Conservation (phyloP, 2,888 invertebrate genomes). For the Eledona agricola region DNA sequence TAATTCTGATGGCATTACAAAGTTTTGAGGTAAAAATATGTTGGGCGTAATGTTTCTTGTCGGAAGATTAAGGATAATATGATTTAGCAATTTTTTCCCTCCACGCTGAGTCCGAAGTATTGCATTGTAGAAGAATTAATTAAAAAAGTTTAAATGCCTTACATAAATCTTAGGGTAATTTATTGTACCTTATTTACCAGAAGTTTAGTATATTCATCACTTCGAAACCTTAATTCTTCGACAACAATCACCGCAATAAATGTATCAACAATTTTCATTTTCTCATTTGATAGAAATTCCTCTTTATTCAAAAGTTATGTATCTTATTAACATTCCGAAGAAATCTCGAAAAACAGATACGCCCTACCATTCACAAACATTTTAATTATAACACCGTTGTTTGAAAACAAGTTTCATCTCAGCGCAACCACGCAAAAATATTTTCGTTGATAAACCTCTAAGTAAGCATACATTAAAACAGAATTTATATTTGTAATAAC, state of each 20-base stretch:
- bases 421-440: slow-evolving; percentile 19
- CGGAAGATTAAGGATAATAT: slow-evolving; percentile 36
- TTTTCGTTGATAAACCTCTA: no score
- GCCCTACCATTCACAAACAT: slow-evolving; percentile 29
- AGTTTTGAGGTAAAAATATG: slow-evolving; percentile 32
- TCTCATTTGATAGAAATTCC: slow-evolving; percentile 27
- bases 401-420: no score
- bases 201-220: slow-evolving; percentile 30
- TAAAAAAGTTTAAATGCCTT: slow-evolving; percentile 55
- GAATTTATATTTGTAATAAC: not conserved
- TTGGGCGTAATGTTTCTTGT: slow-evolving; percentile 28
- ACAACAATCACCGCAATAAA: slow-evolving; percentile 28
- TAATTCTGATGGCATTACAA: slow-evolving; percentile 33
- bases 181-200: slow-evolving; percentile 55
- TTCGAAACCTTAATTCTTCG: slow-evolving; percentile 20
- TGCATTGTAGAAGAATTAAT: slow-evolving; percentile 51
- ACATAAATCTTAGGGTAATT: slow-evolving; percentile 54
- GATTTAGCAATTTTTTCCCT: slow-evolving; percentile 33
- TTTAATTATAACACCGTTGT: slow-evolving; percentile 34
- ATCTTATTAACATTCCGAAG: slow-evolving; percentile 35
- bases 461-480: not conserved
- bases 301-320: slow-evolving; percentile 27
- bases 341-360: slow-evolving; percentile 28
- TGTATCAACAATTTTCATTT: slow-evolving; percentile 33
- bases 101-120: slow-evolving; percentile 32